Conservation (phyloP, 2,113 vertebrate genomes). For the Irena cyanogastra region DNA sequence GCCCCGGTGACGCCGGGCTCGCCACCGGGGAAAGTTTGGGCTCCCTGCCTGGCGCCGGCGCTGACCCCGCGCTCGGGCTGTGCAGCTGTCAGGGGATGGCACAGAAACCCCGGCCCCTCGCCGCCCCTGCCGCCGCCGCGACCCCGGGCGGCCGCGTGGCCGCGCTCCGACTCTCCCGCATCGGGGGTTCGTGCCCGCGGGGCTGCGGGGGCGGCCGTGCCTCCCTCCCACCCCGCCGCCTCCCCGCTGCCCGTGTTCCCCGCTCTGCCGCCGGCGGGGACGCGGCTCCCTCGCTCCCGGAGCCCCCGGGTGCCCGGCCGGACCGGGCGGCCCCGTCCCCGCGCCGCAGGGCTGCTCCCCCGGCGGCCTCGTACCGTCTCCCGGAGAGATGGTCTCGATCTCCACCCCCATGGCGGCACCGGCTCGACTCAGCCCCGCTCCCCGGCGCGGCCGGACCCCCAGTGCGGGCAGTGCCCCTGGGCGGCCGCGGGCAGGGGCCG, state of each 20-base stretch:
- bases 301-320: not conserved
- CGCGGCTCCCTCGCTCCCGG: not conserved
- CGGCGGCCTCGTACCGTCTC: constrained; percentile 79
- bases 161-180: not conserved
- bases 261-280: not conserved
- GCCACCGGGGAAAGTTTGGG: not conserved
- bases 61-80: not conserved
- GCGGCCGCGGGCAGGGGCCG: not conserved
- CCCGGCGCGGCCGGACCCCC: not conserved
- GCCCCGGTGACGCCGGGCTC: not conserved
- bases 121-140: not conserved
- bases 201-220: not conserved
- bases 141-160: not conserved
- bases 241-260: no score
- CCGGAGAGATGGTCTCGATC: constrained; percentile 92
- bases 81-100: constrained; percentile 48
- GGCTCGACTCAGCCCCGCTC: not conserved
- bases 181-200: not conserved
- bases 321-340: not conserved
- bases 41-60: not conserved
- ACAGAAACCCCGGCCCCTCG: not conserved
- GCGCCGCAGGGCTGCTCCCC: not conserved
- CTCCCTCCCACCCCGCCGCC: not conserved
- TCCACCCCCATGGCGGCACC: constrained; percentile 86
- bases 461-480: not conserved